A percentile compares a stretch with the other conserved stretches of the same genome.
phyloP scores from a whole-genome alignment of 2,797 vertebrate species.

The Austrolebias charrua region DNA sequence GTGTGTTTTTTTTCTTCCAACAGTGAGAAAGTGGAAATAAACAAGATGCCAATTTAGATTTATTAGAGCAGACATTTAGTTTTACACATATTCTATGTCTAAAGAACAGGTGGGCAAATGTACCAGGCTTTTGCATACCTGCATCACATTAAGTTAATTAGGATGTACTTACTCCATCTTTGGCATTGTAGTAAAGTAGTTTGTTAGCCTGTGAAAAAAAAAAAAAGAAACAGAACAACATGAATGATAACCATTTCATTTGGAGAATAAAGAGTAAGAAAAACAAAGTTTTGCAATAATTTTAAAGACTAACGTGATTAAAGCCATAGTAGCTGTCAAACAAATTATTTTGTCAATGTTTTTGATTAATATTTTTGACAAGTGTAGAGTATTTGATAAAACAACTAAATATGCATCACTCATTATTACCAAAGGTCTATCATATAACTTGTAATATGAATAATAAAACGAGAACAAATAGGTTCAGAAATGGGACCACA shows the following conservation, averaged over 20 bases:
- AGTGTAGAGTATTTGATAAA: not conserved
- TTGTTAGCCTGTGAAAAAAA: constrained; percentile 80
- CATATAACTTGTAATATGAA: too few species aligned
- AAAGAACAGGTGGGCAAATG: too few species aligned
- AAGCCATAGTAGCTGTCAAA: not conserved
- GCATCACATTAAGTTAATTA: not conserved
- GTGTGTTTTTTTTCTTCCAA: constrained; percentile 39
- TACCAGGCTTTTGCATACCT: not conserved
- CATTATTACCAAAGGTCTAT: too few species aligned
- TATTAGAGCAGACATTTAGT: constrained; percentile 53
- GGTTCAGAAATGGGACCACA: too few species aligned
- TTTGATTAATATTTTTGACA: not conserved
- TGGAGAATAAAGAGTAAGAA: not conserved
- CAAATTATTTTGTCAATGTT: not conserved
- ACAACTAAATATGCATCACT: too few species aligned
- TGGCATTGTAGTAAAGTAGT: constrained; percentile 90
- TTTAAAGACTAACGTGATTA: not conserved
- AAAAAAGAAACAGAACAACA: constrained; percentile 26
- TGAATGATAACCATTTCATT: not conserved
- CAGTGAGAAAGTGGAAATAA: constrained; percentile 44
- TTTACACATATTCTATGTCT: constrained; percentile 17
- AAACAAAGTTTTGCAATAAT: not conserved
- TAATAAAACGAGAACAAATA: too few species aligned
- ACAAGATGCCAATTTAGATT: constrained; percentile 55
- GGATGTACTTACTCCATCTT: constrained; percentile 82